phyloP scores from a whole-genome alignment of 2,113 vertebrate genomes.

The Thomomys bottae region DNA sequence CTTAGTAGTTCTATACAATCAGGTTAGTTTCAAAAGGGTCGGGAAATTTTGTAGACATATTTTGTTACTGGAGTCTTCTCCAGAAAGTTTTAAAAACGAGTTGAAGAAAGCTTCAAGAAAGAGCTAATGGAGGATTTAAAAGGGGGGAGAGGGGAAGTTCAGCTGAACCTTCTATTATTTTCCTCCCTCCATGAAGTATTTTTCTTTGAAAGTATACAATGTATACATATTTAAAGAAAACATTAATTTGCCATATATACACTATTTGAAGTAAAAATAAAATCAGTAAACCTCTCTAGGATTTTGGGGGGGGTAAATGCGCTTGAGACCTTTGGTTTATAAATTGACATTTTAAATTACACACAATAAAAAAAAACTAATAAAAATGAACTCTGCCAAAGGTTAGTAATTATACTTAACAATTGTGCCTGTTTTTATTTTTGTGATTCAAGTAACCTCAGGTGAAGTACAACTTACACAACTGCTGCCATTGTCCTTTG shows the following conservation, averaged over 20 bases:
- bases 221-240: conserved; percentile 29
- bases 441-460: conserved; percentile 6
- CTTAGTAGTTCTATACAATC: not conserved
- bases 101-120: conserved; percentile 28
- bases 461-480: conserved; percentile 42
- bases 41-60: conserved; percentile 26
- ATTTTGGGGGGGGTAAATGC: not conserved
- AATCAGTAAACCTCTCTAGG: not conserved
- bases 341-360: conserved; percentile 53
- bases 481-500: not conserved
- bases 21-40: not conserved
- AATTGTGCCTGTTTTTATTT: conserved; percentile 46
- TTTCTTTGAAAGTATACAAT: conserved; percentile 17
- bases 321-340: not conserved
- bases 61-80: conserved; percentile 12
- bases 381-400: conserved; percentile 25
- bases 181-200: not conserved
- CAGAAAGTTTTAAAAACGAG: conserved; percentile 44
- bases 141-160: not conserved
- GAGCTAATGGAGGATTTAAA: not conserved
- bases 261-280: conserved; percentile 16
- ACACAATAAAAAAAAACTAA: conserved; percentile 45
- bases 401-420: not conserved
- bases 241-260: conserved; percentile 36
- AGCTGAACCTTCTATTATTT: not conserved